Conservation (phyloP, 2,888 invertebrate species). For the Seladonia tumulorum region DNA sequence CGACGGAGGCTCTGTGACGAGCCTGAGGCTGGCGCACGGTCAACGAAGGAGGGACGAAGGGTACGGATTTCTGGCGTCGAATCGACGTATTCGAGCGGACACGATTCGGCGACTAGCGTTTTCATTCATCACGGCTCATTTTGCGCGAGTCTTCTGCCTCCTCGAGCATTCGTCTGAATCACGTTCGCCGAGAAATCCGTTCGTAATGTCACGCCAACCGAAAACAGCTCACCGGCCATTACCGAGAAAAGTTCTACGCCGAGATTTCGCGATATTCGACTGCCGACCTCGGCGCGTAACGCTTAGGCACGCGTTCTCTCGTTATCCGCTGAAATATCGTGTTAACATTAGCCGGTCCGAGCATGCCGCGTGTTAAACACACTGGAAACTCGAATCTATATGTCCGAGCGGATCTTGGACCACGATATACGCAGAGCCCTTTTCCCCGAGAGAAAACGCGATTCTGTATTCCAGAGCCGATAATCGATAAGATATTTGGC, state of each 20-base stretch:
- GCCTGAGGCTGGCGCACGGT: constrained; percentile 56
- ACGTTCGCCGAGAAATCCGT: constrained; percentile 47
- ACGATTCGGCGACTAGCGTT: constrained; percentile 51
- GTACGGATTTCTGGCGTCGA: constrained; percentile 19
- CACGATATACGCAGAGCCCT: not conserved
- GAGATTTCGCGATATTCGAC: constrained; percentile 55
- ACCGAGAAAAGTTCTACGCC: constrained; percentile 58
- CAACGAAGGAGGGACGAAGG: constrained; percentile 39
- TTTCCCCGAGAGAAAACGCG: not conserved
- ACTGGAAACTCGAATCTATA: constrained; percentile 33
- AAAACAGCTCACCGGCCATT: constrained; percentile 65
- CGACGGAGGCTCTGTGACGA: constrained; percentile 43
- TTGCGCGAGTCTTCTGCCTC: constrained; percentile 62
- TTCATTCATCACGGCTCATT: constrained; percentile 75
- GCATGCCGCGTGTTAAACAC: constrained; percentile 25
- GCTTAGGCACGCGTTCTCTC: constrained; percentile 28
- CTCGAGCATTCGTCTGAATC: constrained; percentile 34
- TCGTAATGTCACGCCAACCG: constrained; percentile 38
- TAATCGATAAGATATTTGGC: not conserved
- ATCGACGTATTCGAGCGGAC: constrained; percentile 23
- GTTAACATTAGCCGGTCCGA: constrained; percentile 45
- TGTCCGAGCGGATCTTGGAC: not conserved
- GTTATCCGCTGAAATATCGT: constrained; percentile 55
- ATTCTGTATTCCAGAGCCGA: not conserved
- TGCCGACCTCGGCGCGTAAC: constrained; percentile 7